Evolutionary conservation across 2,113 vertebrate species (phyloP).

Genomic region (Oncorhynchus keta): DNA sequence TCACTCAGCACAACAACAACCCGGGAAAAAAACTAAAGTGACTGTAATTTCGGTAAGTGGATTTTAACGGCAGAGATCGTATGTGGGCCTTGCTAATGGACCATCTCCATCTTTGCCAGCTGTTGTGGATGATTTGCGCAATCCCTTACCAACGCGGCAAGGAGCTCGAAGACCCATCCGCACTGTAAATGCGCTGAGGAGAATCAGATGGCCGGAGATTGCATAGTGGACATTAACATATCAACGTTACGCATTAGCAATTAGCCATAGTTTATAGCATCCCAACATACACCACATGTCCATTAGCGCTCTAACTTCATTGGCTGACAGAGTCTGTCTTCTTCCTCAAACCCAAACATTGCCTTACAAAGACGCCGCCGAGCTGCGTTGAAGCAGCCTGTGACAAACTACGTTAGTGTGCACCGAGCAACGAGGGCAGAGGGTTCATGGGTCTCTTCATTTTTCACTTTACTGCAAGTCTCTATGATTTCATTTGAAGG

Average conservation of each 20-base stretch:
- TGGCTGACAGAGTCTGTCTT: constrained; percentile 2
- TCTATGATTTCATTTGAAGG: constrained; percentile 13
- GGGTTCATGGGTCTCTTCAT: background rate
- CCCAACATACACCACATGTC: constrained; percentile 21
- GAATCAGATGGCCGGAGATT: constrained; percentile 27
- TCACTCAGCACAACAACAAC: constrained; percentile 9
- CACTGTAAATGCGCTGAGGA: constrained; percentile 33
- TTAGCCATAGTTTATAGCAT: constrained; percentile 43
- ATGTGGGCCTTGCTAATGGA: constrained; percentile 39
- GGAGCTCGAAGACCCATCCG: constrained; percentile 13
- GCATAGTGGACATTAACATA: constrained; percentile 37
- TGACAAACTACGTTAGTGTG: background rate
- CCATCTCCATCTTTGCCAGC: constrained; percentile 40
- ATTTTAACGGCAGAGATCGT: constrained; percentile 40
- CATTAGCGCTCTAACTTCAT: constrained; percentile 26
- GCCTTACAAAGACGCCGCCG: background rate
- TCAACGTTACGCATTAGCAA: constrained; percentile 47
- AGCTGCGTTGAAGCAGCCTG: background rate
- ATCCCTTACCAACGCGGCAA: constrained; percentile 19
- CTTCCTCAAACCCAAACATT: background rate
- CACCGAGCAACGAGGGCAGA: background rate
- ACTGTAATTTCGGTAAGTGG: constrained; percentile 54
- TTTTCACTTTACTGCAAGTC: constrained; percentile 4
- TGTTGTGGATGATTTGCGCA: constrained; percentile 25
- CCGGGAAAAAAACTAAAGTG: constrained; percentile 17